Evolutionary conservation across 2,888 invertebrate genomes (phyloP).

Genomic region (Drosophila mercatorum): DNA sequence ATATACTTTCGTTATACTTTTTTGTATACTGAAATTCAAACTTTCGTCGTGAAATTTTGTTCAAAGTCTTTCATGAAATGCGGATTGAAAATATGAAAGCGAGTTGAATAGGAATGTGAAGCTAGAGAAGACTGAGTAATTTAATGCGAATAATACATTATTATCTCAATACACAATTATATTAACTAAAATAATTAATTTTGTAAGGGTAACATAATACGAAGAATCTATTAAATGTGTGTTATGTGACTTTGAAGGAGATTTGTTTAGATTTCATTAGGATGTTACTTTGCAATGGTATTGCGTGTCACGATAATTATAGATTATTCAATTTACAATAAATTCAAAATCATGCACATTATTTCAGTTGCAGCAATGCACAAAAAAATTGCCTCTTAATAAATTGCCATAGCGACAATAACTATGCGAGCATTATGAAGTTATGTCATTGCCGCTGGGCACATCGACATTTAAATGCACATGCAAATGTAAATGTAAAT

Average conservation of each 20-base stretch:
- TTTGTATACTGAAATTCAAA: not conserved
- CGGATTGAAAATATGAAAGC: slow-evolving; percentile 26
- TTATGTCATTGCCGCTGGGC: slow-evolving; percentile 6
- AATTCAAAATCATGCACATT: slow-evolving; percentile 2
- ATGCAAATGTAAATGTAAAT: slow-evolving; percentile 20
- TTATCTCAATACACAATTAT: no score
- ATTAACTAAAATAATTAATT: no score
- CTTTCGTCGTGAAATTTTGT: slow-evolving; percentile 13
- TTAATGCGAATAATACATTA: no score
- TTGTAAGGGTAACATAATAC: no score
- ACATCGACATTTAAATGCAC: slow-evolving; percentile 9
- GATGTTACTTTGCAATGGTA: slow-evolving; percentile 12
- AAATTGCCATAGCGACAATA: slow-evolving; percentile 19
- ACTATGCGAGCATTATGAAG: slow-evolving; percentile 2
- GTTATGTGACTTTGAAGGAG: no score
- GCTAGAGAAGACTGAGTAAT: no score
- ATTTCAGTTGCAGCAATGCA: slow-evolving; percentile 1
- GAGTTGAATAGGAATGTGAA: not conserved
- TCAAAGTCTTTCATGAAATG: not conserved
- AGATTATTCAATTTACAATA: slow-evolving; percentile 33
- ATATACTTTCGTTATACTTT: not conserved
- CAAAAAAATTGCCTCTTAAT: slow-evolving; percentile 38
- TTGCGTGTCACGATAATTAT: slow-evolving; percentile 15
- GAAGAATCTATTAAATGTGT: no score
- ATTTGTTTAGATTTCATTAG: no score